These are phyloP conservation scores for Fragum sueziense DNA, from an alignment of 2,888 invertebrate genomes.

Conservation along the genomic window DNA sequence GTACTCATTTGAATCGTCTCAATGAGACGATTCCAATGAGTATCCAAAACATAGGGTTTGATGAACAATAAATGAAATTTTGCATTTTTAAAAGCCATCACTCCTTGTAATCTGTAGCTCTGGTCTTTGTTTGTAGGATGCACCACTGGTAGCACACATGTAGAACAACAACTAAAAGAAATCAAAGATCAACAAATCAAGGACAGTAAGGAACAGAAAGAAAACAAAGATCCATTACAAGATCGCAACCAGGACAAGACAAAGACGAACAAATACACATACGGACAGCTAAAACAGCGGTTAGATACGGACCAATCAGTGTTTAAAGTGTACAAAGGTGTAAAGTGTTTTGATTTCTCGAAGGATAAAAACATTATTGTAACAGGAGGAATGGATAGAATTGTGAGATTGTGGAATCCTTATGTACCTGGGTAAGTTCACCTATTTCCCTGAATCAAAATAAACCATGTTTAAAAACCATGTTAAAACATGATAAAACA, in stretches of 20 bases:
- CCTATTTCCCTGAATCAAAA: too few species aligned
- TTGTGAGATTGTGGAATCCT: conserved; percentile 82
- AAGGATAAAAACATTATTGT: conserved; percentile 81
- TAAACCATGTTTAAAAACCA: too few species aligned
- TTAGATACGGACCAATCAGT: conserved; percentile 80
- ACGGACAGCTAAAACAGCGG: conserved; percentile 71
- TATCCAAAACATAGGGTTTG: too few species aligned
- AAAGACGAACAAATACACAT: conserved; percentile 67
- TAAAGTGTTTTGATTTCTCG: conserved; percentile 82
- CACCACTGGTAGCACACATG: conserved; percentile 80
- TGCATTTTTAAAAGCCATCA: too few species aligned
- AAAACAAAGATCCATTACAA: conserved; percentile 54
- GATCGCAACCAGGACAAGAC: conserved; percentile 53
- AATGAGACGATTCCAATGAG: too few species aligned
- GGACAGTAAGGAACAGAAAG: conserved; percentile 49
- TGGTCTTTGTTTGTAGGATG: conserved; percentile 71
- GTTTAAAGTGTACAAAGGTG: conserved; percentile 82
- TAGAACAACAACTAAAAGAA: conserved; percentile 80
- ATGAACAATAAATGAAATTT: too few species aligned
- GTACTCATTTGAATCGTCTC: too few species aligned
- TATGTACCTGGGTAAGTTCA: conserved; percentile 80
- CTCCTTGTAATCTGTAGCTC: too few species aligned
- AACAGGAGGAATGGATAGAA: conserved; percentile 83
- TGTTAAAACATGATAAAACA: too few species aligned
- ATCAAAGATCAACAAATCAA: conserved; percentile 70